Percentiles rank a stretch among this genome's conserved stretches.
Conservation (phyloP, 2,888 invertebrate genomes). For the Camptogramma bilineatum region DNA sequence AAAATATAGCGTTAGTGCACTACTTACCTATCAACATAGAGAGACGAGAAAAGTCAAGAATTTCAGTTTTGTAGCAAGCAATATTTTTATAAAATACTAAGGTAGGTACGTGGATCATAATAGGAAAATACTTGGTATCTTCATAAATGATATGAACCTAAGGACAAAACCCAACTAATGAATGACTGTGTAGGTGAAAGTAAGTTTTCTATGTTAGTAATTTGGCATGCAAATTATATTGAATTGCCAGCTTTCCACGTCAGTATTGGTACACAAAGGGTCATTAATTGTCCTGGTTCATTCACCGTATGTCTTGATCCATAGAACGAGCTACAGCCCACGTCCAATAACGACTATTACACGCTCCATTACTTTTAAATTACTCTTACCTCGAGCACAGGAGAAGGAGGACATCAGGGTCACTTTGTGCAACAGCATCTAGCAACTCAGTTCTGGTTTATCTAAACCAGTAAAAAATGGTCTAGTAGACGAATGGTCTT, state of each 20-base stretch:
- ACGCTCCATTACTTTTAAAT: slow-evolving; percentile 77
- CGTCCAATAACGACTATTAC: slow-evolving; percentile 71
- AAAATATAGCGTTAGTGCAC: background rate
- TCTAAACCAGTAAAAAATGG: too few species aligned
- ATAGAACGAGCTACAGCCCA: slow-evolving; percentile 62
- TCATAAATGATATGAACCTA: too few species aligned
- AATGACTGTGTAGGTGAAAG: background rate
- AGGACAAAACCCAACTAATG: background rate
- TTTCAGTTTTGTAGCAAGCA: too few species aligned
- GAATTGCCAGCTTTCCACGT: slow-evolving; percentile 13
- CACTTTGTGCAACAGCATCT: slow-evolving; percentile 7
- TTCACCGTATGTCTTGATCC: slow-evolving; percentile 28
- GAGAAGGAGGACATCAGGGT: background rate
- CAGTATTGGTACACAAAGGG: slow-evolving; percentile 29
- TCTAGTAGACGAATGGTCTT: too few species aligned
- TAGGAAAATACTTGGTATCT: too few species aligned
- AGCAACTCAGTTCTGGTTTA: background rate
- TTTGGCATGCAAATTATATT: slow-evolving; percentile 4
- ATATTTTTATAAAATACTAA: too few species aligned
- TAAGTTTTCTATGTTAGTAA: background rate
- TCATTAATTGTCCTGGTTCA: slow-evolving; percentile 28
- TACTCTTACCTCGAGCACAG: slow-evolving; percentile 55
- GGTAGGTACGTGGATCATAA: too few species aligned
- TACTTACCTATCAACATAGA: background rate
- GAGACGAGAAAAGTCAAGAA: too few species aligned